Conservation (phyloP, 2,888 invertebrate genomes). For the Xestia c-nigrum region DNA sequence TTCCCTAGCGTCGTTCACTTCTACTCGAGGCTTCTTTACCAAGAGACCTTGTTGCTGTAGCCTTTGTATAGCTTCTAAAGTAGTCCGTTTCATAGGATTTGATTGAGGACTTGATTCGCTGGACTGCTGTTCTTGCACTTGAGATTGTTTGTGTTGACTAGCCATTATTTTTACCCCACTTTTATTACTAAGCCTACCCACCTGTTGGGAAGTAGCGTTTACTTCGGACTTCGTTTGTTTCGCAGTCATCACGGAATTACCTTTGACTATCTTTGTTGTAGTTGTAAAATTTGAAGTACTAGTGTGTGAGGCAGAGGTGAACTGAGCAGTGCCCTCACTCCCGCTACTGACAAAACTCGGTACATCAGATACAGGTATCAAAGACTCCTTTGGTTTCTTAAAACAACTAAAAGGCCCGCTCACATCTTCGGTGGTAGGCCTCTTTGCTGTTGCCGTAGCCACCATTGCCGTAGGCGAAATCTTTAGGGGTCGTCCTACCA, state of each 20-base stretch:
- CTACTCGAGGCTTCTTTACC: slow-evolving; percentile 85
- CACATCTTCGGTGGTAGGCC: slow-evolving; percentile 72
- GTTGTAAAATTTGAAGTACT: slow-evolving; percentile 78
- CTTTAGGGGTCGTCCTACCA: slow-evolving; percentile 76
- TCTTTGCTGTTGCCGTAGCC: slow-evolving; percentile 70
- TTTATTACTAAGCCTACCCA: slow-evolving; percentile 79
- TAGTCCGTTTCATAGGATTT: slow-evolving; percentile 77
- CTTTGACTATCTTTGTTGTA: slow-evolving; percentile 79
- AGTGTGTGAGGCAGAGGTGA: slow-evolving; percentile 76
- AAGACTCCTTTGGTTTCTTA: slow-evolving; percentile 85
- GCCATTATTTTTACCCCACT: slow-evolving; percentile 82
- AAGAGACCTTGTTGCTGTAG: slow-evolving; percentile 86
- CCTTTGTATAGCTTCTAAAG: slow-evolving; percentile 86
- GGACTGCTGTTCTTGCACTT: slow-evolving; percentile 77
- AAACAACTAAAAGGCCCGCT: slow-evolving; percentile 83
- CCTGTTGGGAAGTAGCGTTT: slow-evolving; percentile 78
- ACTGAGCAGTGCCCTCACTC: slow-evolving; percentile 72
- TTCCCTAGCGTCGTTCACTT: slow-evolving; percentile 75
- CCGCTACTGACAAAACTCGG: slow-evolving; percentile 64
- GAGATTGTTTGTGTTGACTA: slow-evolving; percentile 79
- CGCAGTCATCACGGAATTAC: slow-evolving; percentile 78
- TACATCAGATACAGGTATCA: slow-evolving; percentile 77
- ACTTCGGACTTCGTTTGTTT: slow-evolving; percentile 82
- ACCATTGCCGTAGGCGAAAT: slow-evolving; percentile 78
- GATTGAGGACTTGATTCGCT: slow-evolving; percentile 77